Percentiles rank a stretch among this genome's conserved stretches.
These are phyloP conservation scores for Eurypyga helias DNA, from an alignment of 2,113 vertebrate species.

Conservation along the genomic window DNA sequence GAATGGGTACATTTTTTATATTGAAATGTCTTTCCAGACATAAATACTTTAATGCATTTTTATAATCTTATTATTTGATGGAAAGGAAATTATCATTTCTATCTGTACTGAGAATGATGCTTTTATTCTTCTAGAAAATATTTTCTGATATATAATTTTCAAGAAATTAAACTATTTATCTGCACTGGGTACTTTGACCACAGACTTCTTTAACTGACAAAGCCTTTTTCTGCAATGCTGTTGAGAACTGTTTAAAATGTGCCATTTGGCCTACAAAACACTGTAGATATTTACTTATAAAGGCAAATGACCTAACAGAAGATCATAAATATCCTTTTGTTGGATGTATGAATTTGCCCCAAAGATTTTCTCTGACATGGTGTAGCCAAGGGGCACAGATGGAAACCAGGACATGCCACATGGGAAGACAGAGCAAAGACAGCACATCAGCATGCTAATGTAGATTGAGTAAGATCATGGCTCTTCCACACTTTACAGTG, in stretches of 20 bases:
- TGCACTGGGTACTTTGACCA: not conserved
- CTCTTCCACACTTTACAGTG: not conserved
- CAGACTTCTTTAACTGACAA: not conserved
- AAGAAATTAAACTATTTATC: not conserved
- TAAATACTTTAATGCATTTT: slow-evolving; percentile 48
- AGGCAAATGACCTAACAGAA: not conserved
- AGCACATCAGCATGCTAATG: not conserved
- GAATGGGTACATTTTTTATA: slow-evolving; percentile 56
- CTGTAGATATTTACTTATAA: not conserved
- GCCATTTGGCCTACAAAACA: not conserved
- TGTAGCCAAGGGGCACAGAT: not conserved
- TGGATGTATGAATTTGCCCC: not conserved
- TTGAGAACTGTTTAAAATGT: not conserved
- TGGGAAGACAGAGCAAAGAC: not conserved
- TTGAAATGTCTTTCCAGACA: slow-evolving; percentile 28
- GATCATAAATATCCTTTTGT: not conserved
- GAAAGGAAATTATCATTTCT: slow-evolving; percentile 6
- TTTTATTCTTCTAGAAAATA: slow-evolving; percentile 41
- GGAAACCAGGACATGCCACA: not conserved
- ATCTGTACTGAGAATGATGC: not conserved
- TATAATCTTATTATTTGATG: slow-evolving; percentile 20
- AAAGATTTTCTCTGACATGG: not conserved
- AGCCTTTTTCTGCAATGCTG: not conserved
- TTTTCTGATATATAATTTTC: not conserved
- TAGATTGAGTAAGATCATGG: not conserved